phyloP scores from a whole-genome alignment of 2,888 invertebrate species.

The Vannuccia rotundouncinata region DNA sequence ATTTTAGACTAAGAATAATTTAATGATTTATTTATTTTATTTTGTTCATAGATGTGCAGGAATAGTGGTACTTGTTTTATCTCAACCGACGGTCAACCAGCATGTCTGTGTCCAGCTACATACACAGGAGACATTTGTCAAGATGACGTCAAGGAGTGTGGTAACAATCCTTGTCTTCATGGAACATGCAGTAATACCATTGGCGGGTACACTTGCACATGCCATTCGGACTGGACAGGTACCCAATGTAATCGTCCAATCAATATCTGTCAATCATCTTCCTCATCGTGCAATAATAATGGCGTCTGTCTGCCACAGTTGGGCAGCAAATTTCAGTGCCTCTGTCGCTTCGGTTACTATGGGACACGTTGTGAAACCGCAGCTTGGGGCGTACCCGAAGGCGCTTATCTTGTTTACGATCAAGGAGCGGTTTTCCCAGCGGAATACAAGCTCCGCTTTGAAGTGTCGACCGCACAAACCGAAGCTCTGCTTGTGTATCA shows the following conservation, averaged over 20 bases:
- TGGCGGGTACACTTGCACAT: conserved; percentile 37
- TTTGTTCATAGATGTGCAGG: conserved; percentile 69
- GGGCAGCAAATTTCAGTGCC: conserved; percentile 63
- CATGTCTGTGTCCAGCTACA: conserved; percentile 81
- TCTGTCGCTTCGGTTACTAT: conserved; percentile 73
- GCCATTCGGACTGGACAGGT: conserved; percentile 39
- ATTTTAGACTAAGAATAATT: neutral
- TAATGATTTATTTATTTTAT: neutral
- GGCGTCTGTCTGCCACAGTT: conserved; percentile 59
- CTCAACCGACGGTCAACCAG: conserved; percentile 67
- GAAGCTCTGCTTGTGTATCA: conserved; percentile 71
- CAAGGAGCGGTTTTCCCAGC: conserved; percentile 71
- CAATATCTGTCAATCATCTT: conserved; percentile 65
- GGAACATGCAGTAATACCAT: conserved; percentile 65
- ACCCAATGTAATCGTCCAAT: conserved; percentile 36
- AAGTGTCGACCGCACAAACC: conserved; percentile 76
- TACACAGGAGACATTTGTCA: conserved; percentile 84
- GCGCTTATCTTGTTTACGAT: conserved; percentile 62
- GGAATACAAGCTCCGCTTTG: conserved; percentile 80
- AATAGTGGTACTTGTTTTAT: conserved; percentile 86
- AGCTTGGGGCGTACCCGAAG: conserved; percentile 76
- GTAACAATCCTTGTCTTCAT: conserved; percentile 71
- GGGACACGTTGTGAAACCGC: conserved; percentile 82
- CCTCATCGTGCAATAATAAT: conserved; percentile 68
- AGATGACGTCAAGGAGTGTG: conserved; percentile 72